Percentiles rank a stretch among this genome's conserved stretches.
Conservation (phyloP, 2,888 invertebrate species). For the Ligdia adustata region DNA sequence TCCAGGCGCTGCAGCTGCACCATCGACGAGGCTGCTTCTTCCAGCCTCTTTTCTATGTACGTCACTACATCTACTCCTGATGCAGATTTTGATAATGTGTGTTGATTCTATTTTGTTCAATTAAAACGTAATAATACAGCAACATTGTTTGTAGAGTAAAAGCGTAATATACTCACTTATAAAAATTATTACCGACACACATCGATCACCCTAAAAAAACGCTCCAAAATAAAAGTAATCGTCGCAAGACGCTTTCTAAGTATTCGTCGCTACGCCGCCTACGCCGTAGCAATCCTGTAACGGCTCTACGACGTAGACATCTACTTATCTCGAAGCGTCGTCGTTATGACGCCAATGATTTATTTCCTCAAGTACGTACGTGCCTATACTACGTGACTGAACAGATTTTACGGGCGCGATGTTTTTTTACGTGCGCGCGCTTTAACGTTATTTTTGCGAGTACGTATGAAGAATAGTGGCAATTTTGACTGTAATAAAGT, state of each 20-base stretch:
- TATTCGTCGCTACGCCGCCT: constrained; percentile 15
- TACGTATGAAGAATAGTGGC: constrained; percentile 11
- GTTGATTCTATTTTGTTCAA: too few species aligned
- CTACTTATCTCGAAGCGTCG: constrained; percentile 23
- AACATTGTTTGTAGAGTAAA: too few species aligned
- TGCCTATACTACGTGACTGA: constrained; percentile 13
- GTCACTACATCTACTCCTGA: too few species aligned
- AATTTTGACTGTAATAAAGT: constrained; percentile 15
- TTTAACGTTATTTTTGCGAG: constrained; percentile 11
- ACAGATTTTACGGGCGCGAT: constrained; percentile 15
- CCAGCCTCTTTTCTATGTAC: too few species aligned
- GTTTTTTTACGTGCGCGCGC: constrained; percentile 16
- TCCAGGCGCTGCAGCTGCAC: too few species aligned
- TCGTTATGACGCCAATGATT: constrained; percentile 26
- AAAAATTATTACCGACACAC: too few species aligned
- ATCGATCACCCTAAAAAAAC: constrained; percentile 8
- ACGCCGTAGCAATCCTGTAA: constrained; percentile 34
- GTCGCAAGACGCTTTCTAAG: constrained; percentile 13
- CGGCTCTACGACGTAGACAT: constrained; percentile 34
- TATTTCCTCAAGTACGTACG: constrained; percentile 21
- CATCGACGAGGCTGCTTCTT: too few species aligned
- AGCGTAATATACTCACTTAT: too few species aligned
- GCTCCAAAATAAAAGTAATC: constrained; percentile 25
- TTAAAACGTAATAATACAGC: too few species aligned
- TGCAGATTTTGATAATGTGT: too few species aligned